Base-by-base conservation (phyloP, 2,888 invertebrate genomes). In the Anarsia innoxiella region DNA sequence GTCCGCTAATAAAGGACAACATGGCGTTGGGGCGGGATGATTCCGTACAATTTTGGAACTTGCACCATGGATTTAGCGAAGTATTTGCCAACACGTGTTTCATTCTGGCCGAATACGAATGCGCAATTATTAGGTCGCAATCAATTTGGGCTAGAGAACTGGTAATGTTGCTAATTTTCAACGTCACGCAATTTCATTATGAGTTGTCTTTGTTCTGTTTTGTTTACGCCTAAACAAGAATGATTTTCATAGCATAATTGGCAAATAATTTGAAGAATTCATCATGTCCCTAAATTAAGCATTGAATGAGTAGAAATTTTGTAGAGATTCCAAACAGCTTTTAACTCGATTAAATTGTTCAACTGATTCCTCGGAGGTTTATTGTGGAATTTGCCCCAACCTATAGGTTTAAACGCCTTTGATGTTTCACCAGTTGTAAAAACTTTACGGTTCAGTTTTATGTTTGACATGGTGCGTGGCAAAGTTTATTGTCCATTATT, bases 1-100 rank as follows among this genome's bases (percentile, higher is more conserved):
- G 59, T 71, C 60, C 66, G 66, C 65, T 67, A 67, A 68, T 66
- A 72, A 66, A 70, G 61, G 66, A 68, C 65, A 64, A 58, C 61
- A 60, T 53, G 55, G 54, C 49, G 53, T 42, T 56, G 54, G 41
- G 49, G 25, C 43, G 45, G 43, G 43, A 41, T 29, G 37, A 36
- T 48, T 44, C 39, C 48, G 46, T 44, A 28, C 44, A 37, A 67
- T 53, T 57, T 53, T 62, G 52, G 40, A 45, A 56, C 59, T 55
- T 57, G 47, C 43, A 34, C 36, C 41, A 40, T 50, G 35, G 41
- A 43, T 40, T 46, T 48, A 56, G 44, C 44, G 57, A 48, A 39
- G 42, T 31, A 34, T 42, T 38, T 33, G 36, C 27, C 23, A 30
- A 36, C 41, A 54, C 52, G 51, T 39, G 59, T 52, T 56, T 48